A percentile compares a stretch with the other conserved stretches of the same genome.
phyloP scores from a whole-genome alignment of 2,113 vertebrate genomes.

The Vimba vimba region DNA sequence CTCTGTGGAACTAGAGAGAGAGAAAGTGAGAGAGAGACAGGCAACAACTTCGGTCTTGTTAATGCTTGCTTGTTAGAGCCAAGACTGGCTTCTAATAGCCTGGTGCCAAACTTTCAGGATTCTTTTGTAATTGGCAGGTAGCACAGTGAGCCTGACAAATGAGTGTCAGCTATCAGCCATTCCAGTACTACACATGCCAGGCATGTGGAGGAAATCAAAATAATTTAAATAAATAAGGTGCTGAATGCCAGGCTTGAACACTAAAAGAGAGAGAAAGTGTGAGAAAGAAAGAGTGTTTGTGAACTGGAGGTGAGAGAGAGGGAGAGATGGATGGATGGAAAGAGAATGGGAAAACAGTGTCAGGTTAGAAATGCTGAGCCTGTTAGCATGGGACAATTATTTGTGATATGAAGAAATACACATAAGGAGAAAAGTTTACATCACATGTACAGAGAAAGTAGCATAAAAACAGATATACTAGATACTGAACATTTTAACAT shows the following conservation, averaged over 20 bases:
- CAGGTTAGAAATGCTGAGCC: conserved; percentile 63
- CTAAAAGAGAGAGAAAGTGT: conserved; percentile 41
- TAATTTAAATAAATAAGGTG: conserved; percentile 82
- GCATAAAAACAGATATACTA: not conserved
- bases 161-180: conserved; percentile 76
- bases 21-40: conserved; percentile 42
- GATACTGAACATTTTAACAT: not conserved
- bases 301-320: conserved; percentile 9
- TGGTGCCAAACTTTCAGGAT: conserved; percentile 70
- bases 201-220: conserved; percentile 72
- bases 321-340: not conserved
- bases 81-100: conserved; percentile 70
- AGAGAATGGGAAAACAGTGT: conserved; percentile 35
- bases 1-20: conserved; percentile 47
- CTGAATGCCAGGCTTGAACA: conserved; percentile 66
- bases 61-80: conserved; percentile 69
- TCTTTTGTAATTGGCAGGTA: conserved; percentile 75
- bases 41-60: conserved; percentile 64
- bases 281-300: not conserved
- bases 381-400: conserved; percentile 67
- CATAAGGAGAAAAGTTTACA: not conserved
- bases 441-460: not conserved
- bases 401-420: conserved; percentile 66
- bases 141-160: conserved; percentile 75
- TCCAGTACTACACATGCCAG: conserved; percentile 67